These are phyloP conservation scores for Bilobella aurantiaca DNA, from an alignment of 1,140 invertebrate species.

Conservation along the genomic window DNA sequence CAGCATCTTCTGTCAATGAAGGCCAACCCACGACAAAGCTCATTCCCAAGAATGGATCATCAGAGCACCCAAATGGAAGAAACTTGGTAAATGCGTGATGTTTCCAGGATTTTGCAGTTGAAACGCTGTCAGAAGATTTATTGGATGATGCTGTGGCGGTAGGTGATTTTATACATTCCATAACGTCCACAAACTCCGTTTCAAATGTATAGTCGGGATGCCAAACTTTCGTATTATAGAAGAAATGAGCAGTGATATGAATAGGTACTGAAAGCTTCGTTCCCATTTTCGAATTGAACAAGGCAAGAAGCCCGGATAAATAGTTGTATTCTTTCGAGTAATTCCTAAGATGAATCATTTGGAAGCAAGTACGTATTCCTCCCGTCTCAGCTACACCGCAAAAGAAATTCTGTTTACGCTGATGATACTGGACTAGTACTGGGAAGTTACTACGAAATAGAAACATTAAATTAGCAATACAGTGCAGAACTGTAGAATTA, in stretches of 20 bases:
- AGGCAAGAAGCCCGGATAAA: constrained; percentile 58
- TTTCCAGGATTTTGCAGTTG: constrained; percentile 4
- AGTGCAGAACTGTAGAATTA: background rate
- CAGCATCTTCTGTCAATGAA: constrained; percentile 67
- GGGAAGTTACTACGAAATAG: constrained; percentile 57
- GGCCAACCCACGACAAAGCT: constrained; percentile 78
- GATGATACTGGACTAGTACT: constrained; percentile 73
- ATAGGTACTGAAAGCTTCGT: constrained; percentile 51
- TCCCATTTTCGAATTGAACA: constrained; percentile 68
- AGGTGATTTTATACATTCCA: background rate
- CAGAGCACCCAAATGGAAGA: constrained; percentile 29
- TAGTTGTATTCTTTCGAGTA: constrained; percentile 71
- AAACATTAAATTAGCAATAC: constrained; percentile 11
- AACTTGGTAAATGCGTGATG: constrained; percentile 14
- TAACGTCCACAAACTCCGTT: constrained; percentile 1
- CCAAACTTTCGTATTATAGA: constrained; percentile 68
- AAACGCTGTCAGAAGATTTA: background rate
- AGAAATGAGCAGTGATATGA: constrained; percentile 65
- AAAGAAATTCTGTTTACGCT: constrained; percentile 70
- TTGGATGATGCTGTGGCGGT: no score
- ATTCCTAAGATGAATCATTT: constrained; percentile 75
- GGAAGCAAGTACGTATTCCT: constrained; percentile 64
- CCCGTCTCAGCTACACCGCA: constrained; percentile 60
- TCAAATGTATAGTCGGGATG: constrained; percentile 51
- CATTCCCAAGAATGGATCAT: constrained; percentile 52